Conservation (phyloP, 2,888 invertebrate genomes). For the Temnothorax rugatulus region DNA sequence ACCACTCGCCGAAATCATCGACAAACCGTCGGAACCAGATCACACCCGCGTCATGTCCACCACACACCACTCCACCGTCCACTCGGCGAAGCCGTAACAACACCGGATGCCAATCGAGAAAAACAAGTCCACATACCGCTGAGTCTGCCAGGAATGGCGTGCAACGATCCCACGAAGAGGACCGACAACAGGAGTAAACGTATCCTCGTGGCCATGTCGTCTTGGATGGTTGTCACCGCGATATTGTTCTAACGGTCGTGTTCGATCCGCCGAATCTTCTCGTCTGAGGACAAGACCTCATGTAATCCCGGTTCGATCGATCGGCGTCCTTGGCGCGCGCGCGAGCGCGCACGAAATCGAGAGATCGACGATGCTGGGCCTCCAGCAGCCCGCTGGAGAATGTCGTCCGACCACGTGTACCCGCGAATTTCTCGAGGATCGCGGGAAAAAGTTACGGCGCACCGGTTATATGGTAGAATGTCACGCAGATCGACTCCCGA, state of each 20-base stretch:
- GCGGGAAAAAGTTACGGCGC: slow-evolving; percentile 54
- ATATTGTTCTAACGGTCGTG: slow-evolving; percentile 48
- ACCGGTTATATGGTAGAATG: slow-evolving; percentile 58
- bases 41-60: slow-evolving; percentile 20
- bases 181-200: slow-evolving; percentile 65
- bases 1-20: slow-evolving; percentile 45
- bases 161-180: slow-evolving; percentile 72
- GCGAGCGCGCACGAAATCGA: slow-evolving; percentile 44
- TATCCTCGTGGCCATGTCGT: slow-evolving; percentile 67
- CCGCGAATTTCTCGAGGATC: slow-evolving; percentile 55
- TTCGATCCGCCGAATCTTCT: slow-evolving; percentile 38
- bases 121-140: slow-evolving; percentile 75
- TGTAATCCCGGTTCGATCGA: slow-evolving; percentile 49
- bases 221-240: slow-evolving; percentile 31
- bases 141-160: slow-evolving; percentile 78
- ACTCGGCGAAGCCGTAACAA: slow-evolving; percentile 30
- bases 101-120: slow-evolving; percentile 29
- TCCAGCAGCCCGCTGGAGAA: slow-evolving; percentile 73
- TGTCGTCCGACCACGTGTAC: slow-evolving; percentile 68
- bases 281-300: slow-evolving; percentile 54
- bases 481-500: slow-evolving; percentile 53
- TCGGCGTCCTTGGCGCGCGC: slow-evolving; percentile 50
- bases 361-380: slow-evolving; percentile 68
- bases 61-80: background rate
- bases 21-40: slow-evolving; percentile 55